These are phyloP conservation scores for Pseudanteris insignis DNA, from an alignment of 2,888 invertebrate genomes.

Conservation along the genomic window DNA sequence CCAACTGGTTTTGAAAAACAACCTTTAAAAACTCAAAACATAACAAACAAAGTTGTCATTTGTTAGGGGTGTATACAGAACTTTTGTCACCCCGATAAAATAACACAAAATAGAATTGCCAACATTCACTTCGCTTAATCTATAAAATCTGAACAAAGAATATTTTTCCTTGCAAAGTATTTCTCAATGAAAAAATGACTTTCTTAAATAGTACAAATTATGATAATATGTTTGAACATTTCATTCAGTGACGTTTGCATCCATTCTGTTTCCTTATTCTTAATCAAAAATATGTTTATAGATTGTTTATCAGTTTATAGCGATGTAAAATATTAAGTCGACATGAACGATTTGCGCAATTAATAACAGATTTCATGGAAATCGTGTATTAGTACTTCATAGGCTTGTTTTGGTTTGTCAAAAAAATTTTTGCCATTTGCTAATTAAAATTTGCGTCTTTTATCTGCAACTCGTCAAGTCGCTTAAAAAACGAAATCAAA, in stretches of 20 bases:
- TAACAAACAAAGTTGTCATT: neutral
- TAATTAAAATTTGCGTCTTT: too few relatives aligned
- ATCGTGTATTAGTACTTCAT: too few relatives aligned
- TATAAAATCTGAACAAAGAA: too few relatives aligned
- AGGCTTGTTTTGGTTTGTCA: too few relatives aligned
- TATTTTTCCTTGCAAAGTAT: too few relatives aligned
- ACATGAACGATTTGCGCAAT: too few relatives aligned
- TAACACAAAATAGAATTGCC: conserved; percentile 4
- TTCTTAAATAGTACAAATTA: neutral
- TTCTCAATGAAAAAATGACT: neutral
- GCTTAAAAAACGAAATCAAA: too few relatives aligned
- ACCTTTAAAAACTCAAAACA: neutral
- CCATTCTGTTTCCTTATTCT: neutral
- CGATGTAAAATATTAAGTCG: too few relatives aligned
- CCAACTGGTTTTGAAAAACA: neutral
- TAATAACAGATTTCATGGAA: neutral
- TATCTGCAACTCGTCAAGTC: too few relatives aligned
- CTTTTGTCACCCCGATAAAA: neutral
- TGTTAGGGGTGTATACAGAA: neutral
- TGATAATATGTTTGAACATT: neutral
- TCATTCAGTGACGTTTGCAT: neutral
- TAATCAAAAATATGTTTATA: neutral
- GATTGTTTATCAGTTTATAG: neutral
- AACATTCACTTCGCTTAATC: neutral
- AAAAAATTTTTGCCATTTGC: too few relatives aligned